Evolutionary conservation across 2,888 invertebrate species (phyloP), one percentile per base, ranked within the genome.

Genomic region (Hyposoter didymator): DNA sequence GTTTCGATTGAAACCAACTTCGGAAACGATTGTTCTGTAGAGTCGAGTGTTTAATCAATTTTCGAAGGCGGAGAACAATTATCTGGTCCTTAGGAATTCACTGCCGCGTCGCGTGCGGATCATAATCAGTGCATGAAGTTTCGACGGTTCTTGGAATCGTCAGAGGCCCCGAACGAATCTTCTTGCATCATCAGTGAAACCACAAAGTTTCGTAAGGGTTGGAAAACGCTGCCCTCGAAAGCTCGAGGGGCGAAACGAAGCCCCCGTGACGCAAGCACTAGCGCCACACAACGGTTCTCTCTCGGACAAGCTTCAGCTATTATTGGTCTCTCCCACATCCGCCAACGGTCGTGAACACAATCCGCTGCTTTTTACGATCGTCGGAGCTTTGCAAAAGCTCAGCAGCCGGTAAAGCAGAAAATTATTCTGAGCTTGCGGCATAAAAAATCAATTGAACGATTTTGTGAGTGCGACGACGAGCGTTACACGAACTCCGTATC

Each of bases 221-320:
- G 19, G n/a, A 62, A 47, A 74, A 62, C 0, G n/a, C n/a, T 49
- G 10, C 35, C 28, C 59, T 14, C 12, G 14, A 39, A 39, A 59
- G 28, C 14, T 12, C 59, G 14, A 59, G 59, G 6, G n/a, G n/a
- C n/a, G 10, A 59, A 59, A 59, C 1, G 0, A 17, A 45, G 28
- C 4, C 84, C 75, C 39, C 8, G 22, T 28, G 45, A 17, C 35
- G 64, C 78, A 81, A 74, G 75, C 32, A 45, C 89, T 91, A 92
- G 91, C 91, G 93, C 92, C 92, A 79, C 83, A 89, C 59, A 67
- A 84, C 91, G 92, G 89, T 75, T 90, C 89, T 88, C 87, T 78
- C 75, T 45, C 39, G 87, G 88, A 92, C 78, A 78, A 88, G 86
- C 88, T 88, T 89, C 90, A 89, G 84, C 84, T 8, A 28, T 28